Evolutionary conservation across 2,888 invertebrate species (phyloP).

Genomic region (Arge pagana): DNA sequence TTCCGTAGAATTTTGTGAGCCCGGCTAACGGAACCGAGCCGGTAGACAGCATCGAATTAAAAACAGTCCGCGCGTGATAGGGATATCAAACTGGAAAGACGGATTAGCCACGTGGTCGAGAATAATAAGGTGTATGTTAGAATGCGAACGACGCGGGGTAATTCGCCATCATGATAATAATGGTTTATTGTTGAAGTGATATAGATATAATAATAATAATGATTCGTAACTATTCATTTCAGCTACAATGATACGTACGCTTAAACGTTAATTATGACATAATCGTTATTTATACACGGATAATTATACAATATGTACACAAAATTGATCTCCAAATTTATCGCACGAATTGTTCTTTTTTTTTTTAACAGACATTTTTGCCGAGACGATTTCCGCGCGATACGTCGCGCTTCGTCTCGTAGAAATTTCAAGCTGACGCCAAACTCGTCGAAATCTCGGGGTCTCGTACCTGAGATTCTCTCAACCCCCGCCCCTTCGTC

Average conservation of each 20-base stretch:
- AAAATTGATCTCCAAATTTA: constrained; percentile 44
- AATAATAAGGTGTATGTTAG: no score
- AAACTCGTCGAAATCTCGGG: no score
- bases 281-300: constrained; percentile 55
- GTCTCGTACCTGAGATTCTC: no score
- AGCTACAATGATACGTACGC: constrained; percentile 46
- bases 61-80: no score
- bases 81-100: no score
- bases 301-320: constrained; percentile 59
- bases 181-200: constrained; percentile 58
- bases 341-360: constrained; percentile 15
- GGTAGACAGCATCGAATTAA: no score
- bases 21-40: no score
- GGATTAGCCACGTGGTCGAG: no score
- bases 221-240: constrained; percentile 53
- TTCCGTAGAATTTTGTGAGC: no score
- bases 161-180: constrained; percentile 51
- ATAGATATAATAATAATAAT: constrained; percentile 53
- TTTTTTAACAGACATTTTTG: constrained; percentile 28
- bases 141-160: no score
- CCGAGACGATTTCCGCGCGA: constrained; percentile 11
- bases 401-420: constrained; percentile 5
- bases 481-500: no score
- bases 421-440: constrained; percentile 6
- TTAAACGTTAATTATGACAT: constrained; percentile 6